A percentile compares a stretch with the other conserved stretches of the same genome.
phyloP scores from a whole-genome alignment of 2,888 invertebrate species.

The Gastrophysa polygoni region DNA sequence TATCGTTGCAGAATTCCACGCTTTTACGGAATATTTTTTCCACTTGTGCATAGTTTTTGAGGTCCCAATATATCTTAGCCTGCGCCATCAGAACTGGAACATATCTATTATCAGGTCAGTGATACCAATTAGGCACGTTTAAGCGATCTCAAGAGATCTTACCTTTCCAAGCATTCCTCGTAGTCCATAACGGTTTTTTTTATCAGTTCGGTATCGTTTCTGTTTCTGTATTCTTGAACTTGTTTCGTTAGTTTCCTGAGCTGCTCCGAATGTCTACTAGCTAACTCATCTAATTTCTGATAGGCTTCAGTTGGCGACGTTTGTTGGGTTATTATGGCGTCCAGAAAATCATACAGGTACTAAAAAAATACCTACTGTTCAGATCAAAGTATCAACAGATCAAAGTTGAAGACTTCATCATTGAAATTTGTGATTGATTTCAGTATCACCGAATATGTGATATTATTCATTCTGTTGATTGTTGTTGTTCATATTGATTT shows the following conservation, averaged over 20 bases:
- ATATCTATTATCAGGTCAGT: slow-evolving; percentile 63
- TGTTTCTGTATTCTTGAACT: slow-evolving; percentile 87
- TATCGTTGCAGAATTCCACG: slow-evolving; percentile 97
- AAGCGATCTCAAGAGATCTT: neutral
- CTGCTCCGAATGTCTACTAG: slow-evolving; percentile 87
- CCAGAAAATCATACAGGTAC: slow-evolving; percentile 94
- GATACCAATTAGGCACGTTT: neutral
- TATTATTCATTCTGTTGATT: too few relatives aligned
- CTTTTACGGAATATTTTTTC: slow-evolving; percentile 97
- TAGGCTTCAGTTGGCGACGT: slow-evolving; percentile 96
- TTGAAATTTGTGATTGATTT: too few relatives aligned
- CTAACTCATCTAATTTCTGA: slow-evolving; percentile 93
- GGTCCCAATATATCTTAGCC: slow-evolving; percentile 98
- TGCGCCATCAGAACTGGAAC: slow-evolving; percentile 99
- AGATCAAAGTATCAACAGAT: too few relatives aligned
- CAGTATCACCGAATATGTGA: too few relatives aligned
- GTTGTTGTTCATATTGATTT: too few relatives aligned
- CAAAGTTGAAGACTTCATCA: too few relatives aligned
- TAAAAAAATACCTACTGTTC: slow-evolving; percentile 50
- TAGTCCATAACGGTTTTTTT: slow-evolving; percentile 78
- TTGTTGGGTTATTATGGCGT: slow-evolving; percentile 96
- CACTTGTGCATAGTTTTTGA: slow-evolving; percentile 93
- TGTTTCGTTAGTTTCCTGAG: slow-evolving; percentile 91
- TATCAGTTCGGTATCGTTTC: slow-evolving; percentile 84
- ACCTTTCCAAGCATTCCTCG: slow-evolving; percentile 51